Percentiles rank a stretch among this genome's conserved stretches.
phyloP scores from a whole-genome alignment of 2,888 invertebrate species.

The Rhopalosiphum nymphaeae region DNA sequence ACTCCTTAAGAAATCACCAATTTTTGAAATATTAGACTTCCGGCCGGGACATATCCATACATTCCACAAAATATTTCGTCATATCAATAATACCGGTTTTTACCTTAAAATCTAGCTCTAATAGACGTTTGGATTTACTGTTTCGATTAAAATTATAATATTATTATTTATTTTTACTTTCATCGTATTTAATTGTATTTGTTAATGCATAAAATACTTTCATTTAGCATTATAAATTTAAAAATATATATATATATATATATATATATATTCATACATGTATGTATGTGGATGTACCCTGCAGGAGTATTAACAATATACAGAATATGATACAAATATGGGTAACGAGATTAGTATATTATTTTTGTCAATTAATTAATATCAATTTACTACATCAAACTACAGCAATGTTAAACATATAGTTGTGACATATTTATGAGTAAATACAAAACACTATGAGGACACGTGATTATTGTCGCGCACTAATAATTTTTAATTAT shows the following conservation, averaged over 20 bases:
- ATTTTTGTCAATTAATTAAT: too few relatives aligned
- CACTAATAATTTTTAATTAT: too few relatives aligned
- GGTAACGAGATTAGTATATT: too few relatives aligned
- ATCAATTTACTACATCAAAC: too few relatives aligned
- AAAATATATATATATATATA: neutral
- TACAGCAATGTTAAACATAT: neutral
- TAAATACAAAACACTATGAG: neutral
- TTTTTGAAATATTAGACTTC: neutral
- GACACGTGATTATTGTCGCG: neutral
- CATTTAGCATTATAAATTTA: neutral
- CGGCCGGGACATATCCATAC: too few relatives aligned
- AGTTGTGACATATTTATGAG: neutral
- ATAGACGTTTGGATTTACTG: neutral
- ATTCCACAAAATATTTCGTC: neutral
- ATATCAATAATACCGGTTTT: neutral
- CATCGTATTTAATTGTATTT: neutral
- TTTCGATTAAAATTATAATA: neutral
- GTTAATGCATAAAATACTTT: neutral
- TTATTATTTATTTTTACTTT: neutral
- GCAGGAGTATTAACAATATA: neutral
- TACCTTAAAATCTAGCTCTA: neutral
- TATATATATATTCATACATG: neutral
- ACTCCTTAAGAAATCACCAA: neutral
- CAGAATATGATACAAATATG: neutral
- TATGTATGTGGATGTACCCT: neutral